A percentile compares a stretch with the other conserved stretches of the same genome.
Conservation (phyloP, 2,113 vertebrate species). For the Hydrochoerus hydrochaeris region DNA sequence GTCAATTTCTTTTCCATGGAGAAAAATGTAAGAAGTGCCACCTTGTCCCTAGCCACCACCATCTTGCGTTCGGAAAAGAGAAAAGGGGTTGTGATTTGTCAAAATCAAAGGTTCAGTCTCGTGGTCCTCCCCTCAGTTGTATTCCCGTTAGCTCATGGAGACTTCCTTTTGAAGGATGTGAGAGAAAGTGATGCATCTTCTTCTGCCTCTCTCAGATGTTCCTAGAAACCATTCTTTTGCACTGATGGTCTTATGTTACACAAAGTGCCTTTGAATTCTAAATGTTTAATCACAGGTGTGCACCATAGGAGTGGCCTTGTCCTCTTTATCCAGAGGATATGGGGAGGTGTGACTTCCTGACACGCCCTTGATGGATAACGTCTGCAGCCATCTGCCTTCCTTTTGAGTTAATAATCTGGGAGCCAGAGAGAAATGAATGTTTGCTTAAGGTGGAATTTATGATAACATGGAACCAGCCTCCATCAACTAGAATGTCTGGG, state of each 20-base stretch:
- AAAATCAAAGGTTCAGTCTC: neutral
- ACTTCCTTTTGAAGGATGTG: neutral
- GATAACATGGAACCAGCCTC: neutral
- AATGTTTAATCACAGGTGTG: neutral
- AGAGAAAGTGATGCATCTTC: neutral
- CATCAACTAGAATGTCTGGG: neutral
- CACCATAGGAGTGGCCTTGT: neutral
- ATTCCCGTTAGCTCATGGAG: neutral
- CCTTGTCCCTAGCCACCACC: neutral
- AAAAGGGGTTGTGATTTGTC: neutral
- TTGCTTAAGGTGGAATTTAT: slow-evolving; percentile 19
- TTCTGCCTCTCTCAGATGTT: neutral
- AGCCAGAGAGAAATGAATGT: neutral
- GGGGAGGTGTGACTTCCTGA: neutral
- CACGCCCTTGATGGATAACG: neutral
- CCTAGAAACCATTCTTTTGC: neutral
- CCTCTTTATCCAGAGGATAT: neutral
- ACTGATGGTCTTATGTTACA: neutral
- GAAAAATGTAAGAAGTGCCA: neutral
- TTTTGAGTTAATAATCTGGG: neutral
- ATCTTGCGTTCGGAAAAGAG: neutral
- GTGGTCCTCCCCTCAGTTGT: neutral
- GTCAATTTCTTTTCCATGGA: neutral
- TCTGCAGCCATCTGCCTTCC: neutral
- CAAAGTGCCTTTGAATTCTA: neutral